Conservation (phyloP, 2,797 vertebrate genomes). For the Schizothorax lantsangensis region DNA sequence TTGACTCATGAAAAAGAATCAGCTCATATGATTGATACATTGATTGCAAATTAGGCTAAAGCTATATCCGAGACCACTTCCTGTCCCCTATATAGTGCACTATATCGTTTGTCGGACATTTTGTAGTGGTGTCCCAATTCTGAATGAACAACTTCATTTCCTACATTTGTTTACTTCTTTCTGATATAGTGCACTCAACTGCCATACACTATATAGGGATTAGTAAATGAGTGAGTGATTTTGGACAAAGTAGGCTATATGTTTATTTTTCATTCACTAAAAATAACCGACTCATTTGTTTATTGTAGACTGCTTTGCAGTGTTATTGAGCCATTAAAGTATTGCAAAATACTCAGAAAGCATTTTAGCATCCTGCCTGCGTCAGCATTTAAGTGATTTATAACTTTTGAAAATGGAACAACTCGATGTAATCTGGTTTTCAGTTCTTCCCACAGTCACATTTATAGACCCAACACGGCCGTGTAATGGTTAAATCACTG, state of each 20-base stretch:
- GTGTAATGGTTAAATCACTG: constrained; percentile 31
- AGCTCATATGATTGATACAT: background rate
- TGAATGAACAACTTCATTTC: background rate
- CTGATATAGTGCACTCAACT: background rate
- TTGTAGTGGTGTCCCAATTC: background rate
- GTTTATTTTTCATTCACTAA: background rate
- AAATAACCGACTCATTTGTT: background rate
- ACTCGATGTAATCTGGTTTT: background rate
- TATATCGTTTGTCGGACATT: background rate
- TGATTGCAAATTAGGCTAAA: background rate
- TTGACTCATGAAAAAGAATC: background rate
- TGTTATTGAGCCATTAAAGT: background rate
- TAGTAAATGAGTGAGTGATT: background rate
- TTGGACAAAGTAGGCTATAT: background rate
- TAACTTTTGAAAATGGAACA: background rate
- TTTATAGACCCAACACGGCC: background rate
- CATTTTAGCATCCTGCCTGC: background rate
- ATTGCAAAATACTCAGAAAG: background rate
- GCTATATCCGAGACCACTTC: background rate
- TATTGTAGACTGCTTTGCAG: background rate
- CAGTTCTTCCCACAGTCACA: background rate
- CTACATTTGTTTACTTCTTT: background rate
- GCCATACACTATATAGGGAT: background rate
- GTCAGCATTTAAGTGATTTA: background rate
- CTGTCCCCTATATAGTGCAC: background rate